Evolutionary conservation across 2,113 vertebrate species (phyloP).

Genomic region (Balaenoptera acutorostrata): DNA sequence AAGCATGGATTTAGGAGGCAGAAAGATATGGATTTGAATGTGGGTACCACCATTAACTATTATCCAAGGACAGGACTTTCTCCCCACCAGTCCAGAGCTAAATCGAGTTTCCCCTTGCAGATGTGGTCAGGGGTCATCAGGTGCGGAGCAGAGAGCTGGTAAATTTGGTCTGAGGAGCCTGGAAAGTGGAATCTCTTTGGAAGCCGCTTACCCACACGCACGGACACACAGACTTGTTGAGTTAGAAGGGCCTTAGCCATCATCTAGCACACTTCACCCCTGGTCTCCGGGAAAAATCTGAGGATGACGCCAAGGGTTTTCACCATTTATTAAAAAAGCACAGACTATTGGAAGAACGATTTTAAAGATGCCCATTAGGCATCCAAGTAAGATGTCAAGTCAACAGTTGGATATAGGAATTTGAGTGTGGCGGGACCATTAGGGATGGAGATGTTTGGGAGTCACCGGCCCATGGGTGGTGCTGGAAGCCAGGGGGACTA

Average conservation of each 20-base stretch:
- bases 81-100: neutral
- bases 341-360: neutral
- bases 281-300: rapidly evolving
- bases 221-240: neutral
- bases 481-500: neutral
- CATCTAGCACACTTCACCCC: rapidly evolving
- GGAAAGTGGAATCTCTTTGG: neutral
- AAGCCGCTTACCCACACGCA: neutral
- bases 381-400: neutral
- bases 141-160: too few species aligned
- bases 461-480: rapidly evolving
- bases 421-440: rapidly evolving
- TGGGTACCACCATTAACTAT: rapidly evolving
- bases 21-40: neutral
- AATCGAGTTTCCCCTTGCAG: neutral
- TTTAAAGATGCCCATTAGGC: neutral
- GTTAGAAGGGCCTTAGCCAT: neutral
- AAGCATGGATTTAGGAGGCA: neutral
- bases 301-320: rapidly evolving
- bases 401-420: rapidly evolving
- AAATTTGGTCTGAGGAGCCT: neutral
- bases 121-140: rapidly evolving
- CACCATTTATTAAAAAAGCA: neutral
- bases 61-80: neutral
- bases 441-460: neutral